Evolutionary conservation across 1,140 invertebrate species (phyloP), one percentile per base, ranked within the genome.

Genomic region (Tachypleus tridentatus): DNA sequence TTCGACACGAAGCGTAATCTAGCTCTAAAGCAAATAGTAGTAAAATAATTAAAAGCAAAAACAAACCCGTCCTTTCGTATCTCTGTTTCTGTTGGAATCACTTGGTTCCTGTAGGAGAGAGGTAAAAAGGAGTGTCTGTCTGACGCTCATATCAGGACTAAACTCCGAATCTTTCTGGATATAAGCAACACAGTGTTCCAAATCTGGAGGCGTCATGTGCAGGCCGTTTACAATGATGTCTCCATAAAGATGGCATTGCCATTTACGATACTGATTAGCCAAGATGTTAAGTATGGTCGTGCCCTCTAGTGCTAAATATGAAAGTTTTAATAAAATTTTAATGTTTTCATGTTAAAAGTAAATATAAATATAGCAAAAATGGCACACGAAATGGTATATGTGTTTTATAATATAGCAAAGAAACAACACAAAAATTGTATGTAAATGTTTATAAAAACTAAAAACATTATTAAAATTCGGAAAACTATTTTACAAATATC

Each of bases 151-250:
- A 62, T 86, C 82, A 0, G 86, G 83, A 73, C 79, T 82, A 52
- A 85, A 75, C 66, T 73, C 70, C 76, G 82, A 79, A 72, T 85
- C 82, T 62, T 80, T 80, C 57, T 84, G 80, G 0, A 87, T 85
- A 72, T 85, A 86, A 0, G 85, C 82, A 3, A 83, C 79, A 54
- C 83, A 83, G 67, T 82, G 64, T 4, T 72, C 82, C 6, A 95
- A 78, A n/a, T 84, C 84, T 3, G 78, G 76, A 1, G 84, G 78
- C 48, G 84, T 83, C 49, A 94, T 84, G 50, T 83, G 82, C 74
- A 91, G 86, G 0, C 93, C 93, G 72, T 96, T 96, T 3, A 96
- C 78, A 3, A 92, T 78, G 69, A 96, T 85, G 70, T 91, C 89
- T 0, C 90, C 91, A 60, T 85, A 82, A 63, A 84, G 82, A 49